These are phyloP conservation scores for Ridgeia piscesae DNA, from an alignment of 1,140 invertebrate species.

Conservation along the genomic window DNA sequence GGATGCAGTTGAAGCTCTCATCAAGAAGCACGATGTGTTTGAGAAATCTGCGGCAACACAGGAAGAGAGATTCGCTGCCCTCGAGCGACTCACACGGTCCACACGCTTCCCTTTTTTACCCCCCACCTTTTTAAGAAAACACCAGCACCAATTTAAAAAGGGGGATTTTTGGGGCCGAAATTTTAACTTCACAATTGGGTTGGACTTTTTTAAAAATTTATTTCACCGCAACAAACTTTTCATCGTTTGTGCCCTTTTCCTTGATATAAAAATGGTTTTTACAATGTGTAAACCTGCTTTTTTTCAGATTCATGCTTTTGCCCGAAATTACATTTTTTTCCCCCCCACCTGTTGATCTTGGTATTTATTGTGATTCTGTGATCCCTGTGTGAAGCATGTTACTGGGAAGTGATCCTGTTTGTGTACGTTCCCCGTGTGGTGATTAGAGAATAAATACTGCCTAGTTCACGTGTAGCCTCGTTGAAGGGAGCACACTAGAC, in stretches of 20 bases:
- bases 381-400: neutral
- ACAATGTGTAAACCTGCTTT: neutral
- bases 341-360: neutral
- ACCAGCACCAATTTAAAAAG: neutral
- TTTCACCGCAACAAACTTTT: neutral
- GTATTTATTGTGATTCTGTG: neutral
- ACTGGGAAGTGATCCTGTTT: neutral
- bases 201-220: neutral
- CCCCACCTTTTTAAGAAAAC: neutral
- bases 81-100: conserved; percentile 93
- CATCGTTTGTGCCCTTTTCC: neutral
- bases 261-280: neutral
- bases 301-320: neutral
- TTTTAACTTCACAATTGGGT: neutral
- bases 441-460: neutral
- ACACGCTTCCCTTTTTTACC: neutral
- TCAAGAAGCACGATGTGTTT: conserved; percentile 99
- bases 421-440: neutral
- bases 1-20: conserved; percentile 97
- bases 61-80: conserved; percentile 96
- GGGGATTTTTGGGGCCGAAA: neutral
- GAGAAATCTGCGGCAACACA: conserved; percentile 98
- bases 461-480: neutral
- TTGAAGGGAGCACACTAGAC: neutral
- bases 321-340: neutral